Evolutionary conservation across 2,113 vertebrate genomes (phyloP).

Genomic region (Aramus guarauna): DNA sequence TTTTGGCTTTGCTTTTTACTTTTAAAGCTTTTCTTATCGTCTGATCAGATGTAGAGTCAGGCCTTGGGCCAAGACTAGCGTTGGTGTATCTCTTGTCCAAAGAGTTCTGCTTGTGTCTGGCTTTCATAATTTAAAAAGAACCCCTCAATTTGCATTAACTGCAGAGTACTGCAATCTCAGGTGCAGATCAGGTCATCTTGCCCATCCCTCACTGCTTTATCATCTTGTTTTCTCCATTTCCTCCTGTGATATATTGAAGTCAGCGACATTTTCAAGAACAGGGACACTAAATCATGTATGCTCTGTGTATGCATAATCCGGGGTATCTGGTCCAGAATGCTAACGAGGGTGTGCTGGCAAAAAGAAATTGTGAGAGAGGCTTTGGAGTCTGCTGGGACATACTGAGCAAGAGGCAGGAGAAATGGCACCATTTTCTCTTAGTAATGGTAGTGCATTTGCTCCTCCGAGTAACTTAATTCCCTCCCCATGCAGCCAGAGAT

Average conservation of each 20-base stretch:
- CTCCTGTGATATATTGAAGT: not conserved
- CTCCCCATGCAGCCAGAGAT: not conserved
- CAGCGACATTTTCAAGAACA: not conserved
- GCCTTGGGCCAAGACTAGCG: not conserved
- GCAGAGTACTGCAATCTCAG: not conserved
- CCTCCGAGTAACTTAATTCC: not conserved
- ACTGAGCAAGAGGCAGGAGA: not conserved
- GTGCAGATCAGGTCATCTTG: not conserved
- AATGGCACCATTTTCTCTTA: not conserved
- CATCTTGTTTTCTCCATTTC: conserved; percentile 12
- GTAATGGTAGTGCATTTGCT: not conserved
- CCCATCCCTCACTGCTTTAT: conserved; percentile 1
- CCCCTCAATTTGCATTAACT: not conserved
- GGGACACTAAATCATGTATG: not conserved
- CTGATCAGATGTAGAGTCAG: not conserved
- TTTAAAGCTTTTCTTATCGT: not conserved
- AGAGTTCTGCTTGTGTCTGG: not conserved
- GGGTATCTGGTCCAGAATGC: not conserved
- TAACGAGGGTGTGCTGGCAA: not conserved
- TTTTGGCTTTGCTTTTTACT: not conserved
- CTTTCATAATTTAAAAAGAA: not conserved
- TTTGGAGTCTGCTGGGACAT: not conserved
- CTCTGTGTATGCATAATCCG: not conserved
- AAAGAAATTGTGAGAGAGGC: not conserved
- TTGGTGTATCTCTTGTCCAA: not conserved